These are phyloP conservation scores for Apocheima hispidaria DNA, from an alignment of 2,888 invertebrate genomes.

Conservation along the genomic window DNA sequence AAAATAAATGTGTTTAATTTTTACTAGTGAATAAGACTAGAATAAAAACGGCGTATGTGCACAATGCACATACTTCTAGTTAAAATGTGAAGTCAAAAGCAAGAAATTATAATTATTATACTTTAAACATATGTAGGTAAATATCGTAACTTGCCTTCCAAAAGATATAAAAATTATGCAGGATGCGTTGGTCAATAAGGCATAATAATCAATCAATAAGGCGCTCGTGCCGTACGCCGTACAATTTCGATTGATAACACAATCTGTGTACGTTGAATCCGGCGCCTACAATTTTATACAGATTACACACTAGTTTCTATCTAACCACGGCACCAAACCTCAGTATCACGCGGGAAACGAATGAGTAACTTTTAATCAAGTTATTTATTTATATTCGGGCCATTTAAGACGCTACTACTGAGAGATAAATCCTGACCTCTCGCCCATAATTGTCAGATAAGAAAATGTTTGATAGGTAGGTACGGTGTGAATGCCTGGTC, in stretches of 20 bases:
- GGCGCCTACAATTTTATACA: neutral
- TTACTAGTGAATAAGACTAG: too few species aligned
- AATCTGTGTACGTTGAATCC: neutral
- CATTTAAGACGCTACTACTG: slow-evolving; percentile 21
- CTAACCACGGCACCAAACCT: slow-evolving; percentile 5
- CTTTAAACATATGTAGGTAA: too few species aligned
- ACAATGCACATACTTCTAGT: too few species aligned
- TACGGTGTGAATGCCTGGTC: neutral
- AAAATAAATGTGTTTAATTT: too few species aligned
- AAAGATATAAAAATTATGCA: neutral
- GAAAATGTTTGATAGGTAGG: neutral
- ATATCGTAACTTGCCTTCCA: neutral
- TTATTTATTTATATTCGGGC: slow-evolving; percentile 32
- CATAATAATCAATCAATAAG: slow-evolving; percentile 4
- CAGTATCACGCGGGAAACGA: slow-evolving; percentile 26
- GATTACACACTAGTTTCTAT: neutral
- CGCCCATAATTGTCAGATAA: slow-evolving; percentile 19
- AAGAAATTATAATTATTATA: too few species aligned
- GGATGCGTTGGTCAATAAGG: too few species aligned
- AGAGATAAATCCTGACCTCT: slow-evolving; percentile 23
- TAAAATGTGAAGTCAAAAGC: too few species aligned
- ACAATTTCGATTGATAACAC: neutral
- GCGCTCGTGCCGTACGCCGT: slow-evolving; percentile 5
- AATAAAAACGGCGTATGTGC: too few species aligned
- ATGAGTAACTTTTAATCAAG: slow-evolving; percentile 20